Conservation (phyloP, 2,888 invertebrate species). For the Tipula confusa region DNA sequence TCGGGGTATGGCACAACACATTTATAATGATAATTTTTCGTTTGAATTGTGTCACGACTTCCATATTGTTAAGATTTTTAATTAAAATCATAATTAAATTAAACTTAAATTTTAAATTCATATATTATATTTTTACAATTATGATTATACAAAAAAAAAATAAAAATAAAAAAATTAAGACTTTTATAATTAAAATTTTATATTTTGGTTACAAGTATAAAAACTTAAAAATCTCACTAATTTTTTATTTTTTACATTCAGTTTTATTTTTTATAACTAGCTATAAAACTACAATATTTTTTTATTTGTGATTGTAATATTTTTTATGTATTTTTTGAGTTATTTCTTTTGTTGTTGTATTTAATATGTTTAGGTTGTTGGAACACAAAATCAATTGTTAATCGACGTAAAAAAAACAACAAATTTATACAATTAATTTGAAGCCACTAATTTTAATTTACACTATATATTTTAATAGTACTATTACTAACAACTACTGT, state of each 20-base stretch:
- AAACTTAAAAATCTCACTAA: neutral
- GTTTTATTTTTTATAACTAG: neutral
- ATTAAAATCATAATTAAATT: neutral
- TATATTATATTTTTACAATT: neutral
- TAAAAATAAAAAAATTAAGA: too few relatives aligned
- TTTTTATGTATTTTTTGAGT: neutral
- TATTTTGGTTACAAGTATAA: neutral
- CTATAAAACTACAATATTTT: constrained; percentile 5
- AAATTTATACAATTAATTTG: neutral
- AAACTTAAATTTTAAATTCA: neutral
- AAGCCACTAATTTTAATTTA: constrained; percentile 25
- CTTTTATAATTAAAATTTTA: neutral
- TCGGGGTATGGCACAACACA: neutral
- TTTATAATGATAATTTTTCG: neutral
- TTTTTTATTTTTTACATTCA: neutral
- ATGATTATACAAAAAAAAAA: neutral
- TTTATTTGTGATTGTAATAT: neutral
- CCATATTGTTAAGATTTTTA: neutral
- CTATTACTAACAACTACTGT: constrained; percentile 27
- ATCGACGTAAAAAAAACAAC: neutral
- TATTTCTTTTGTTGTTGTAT: neutral
- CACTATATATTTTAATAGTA: neutral
- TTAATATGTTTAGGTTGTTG: neutral
- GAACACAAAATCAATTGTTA: neutral
- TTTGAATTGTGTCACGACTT: neutral